Evolutionary conservation across 2,888 invertebrate species (phyloP).

Genomic region (Syrista parreyssii): DNA sequence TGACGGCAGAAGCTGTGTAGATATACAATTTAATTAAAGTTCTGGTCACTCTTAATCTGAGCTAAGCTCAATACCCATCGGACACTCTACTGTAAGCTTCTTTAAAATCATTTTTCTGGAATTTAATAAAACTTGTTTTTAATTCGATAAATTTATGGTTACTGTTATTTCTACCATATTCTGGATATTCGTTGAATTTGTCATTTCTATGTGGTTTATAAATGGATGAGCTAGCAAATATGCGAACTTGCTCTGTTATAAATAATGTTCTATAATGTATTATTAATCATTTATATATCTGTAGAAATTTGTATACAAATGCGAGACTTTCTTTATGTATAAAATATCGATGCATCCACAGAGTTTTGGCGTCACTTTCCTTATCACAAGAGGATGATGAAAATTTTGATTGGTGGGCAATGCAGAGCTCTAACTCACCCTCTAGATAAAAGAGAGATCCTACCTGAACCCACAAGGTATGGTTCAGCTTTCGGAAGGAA

Average conservation of each 20-base stretch:
- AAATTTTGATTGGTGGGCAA: conserved; percentile 2
- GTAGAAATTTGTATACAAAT: neutral
- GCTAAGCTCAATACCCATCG: neutral
- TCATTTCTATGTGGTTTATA: neutral
- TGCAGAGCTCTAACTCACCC: conserved; percentile 22
- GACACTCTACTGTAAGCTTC: neutral
- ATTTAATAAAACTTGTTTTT: neutral
- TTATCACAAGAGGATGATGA: neutral
- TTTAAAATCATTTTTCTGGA: neutral
- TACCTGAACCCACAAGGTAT: conserved; percentile 57
- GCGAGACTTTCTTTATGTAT: neutral
- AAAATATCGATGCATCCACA: neutral
- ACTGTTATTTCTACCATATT: neutral
- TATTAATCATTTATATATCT: neutral
- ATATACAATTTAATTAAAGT: neutral
- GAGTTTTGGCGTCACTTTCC: neutral
- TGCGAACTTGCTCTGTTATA: neutral
- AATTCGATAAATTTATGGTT: neutral
- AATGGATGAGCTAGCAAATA: neutral
- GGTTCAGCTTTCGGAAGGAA: conserved; percentile 55
- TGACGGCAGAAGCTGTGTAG: neutral
- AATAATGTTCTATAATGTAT: neutral
- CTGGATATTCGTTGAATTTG: neutral
- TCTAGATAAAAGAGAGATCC: conserved; percentile 25
- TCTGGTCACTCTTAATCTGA: neutral